Conservation (phyloP, 2,888 invertebrate species). For the Ceramica pisi region DNA sequence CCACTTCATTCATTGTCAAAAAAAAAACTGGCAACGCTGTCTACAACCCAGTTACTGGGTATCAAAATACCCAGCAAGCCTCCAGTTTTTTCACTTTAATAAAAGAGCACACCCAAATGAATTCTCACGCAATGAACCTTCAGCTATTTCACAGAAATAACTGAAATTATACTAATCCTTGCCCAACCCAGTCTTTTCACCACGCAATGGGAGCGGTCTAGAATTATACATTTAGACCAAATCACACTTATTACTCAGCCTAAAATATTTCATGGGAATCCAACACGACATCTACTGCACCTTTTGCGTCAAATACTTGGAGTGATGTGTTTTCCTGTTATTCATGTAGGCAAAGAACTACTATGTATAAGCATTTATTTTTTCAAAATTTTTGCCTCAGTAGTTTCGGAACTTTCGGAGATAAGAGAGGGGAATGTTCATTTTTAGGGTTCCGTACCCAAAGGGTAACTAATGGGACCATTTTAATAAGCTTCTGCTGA, state of each 20-base stretch:
- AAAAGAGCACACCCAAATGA: not conserved
- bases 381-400: too few relatives aligned
- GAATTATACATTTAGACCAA: conserved; percentile 5
- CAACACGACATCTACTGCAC: not conserved
- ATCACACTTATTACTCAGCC: not conserved
- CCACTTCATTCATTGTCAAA: too few relatives aligned
- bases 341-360: too few relatives aligned
- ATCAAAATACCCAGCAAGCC: not conserved
- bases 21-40: too few relatives aligned
- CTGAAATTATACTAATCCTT: conserved; percentile 15
- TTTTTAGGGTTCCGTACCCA: too few relatives aligned
- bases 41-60: too few relatives aligned
- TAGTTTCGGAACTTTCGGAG: too few relatives aligned
- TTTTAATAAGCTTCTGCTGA: too few relatives aligned
- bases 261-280: conserved; percentile 5
- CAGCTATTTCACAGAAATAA: conserved; percentile 1
- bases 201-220: conserved; percentile 40
- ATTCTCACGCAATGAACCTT: conserved; percentile 23
- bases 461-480: too few relatives aligned
- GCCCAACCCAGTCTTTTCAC: conserved; percentile 19
- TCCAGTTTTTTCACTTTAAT: not conserved
- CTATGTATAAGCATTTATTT: too few relatives aligned
- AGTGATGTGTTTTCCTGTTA: not conserved
- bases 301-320: not conserved
- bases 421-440: too few relatives aligned